phyloP scores from a whole-genome alignment of 2,888 invertebrate genomes.

The Junonia oenone region DNA sequence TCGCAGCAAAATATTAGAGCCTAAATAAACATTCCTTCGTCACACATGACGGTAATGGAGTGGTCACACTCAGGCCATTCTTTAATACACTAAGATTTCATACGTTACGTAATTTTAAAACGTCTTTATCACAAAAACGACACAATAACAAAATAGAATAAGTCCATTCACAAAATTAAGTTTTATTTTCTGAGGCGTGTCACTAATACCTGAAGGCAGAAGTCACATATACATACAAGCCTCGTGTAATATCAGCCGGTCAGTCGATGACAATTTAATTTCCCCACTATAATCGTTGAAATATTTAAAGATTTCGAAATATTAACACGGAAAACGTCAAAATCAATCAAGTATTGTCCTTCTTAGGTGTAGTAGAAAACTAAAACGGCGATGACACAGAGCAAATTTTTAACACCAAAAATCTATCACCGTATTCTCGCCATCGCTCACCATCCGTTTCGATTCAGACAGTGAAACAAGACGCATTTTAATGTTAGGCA shows the following conservation, averaged over 20 bases:
- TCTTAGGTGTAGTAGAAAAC: constrained; percentile 63
- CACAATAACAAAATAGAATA: constrained; percentile 73
- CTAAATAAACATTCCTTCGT: constrained; percentile 80
- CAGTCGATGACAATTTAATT: constrained; percentile 79
- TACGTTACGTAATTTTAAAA: constrained; percentile 79
- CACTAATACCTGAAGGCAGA: constrained; percentile 78
- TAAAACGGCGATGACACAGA: constrained; percentile 75
- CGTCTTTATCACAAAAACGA: constrained; percentile 73
- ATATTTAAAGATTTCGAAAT: constrained; percentile 57
- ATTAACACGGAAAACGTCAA: constrained; percentile 62
- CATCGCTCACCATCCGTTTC: constrained; percentile 80
- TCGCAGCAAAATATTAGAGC: constrained; percentile 74
- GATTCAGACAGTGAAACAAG: constrained; percentile 64
- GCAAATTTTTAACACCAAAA: constrained; percentile 79
- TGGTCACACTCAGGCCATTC: constrained; percentile 79
- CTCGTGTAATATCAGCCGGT: constrained; percentile 81
- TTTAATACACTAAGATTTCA: constrained; percentile 77
- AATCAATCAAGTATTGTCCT: constrained; percentile 61
- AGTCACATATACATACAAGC: constrained; percentile 80
- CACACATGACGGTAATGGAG: constrained; percentile 79
- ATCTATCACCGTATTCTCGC: constrained; percentile 80
- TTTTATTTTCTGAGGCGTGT: constrained; percentile 80
- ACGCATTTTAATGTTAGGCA: constrained; percentile 78
- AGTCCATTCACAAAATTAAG: constrained; percentile 73
- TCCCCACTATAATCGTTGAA: constrained; percentile 64